Evolutionary conservation across 1,140 invertebrate genomes (phyloP).

Genomic region (Pristionchus pacificus): DNA sequence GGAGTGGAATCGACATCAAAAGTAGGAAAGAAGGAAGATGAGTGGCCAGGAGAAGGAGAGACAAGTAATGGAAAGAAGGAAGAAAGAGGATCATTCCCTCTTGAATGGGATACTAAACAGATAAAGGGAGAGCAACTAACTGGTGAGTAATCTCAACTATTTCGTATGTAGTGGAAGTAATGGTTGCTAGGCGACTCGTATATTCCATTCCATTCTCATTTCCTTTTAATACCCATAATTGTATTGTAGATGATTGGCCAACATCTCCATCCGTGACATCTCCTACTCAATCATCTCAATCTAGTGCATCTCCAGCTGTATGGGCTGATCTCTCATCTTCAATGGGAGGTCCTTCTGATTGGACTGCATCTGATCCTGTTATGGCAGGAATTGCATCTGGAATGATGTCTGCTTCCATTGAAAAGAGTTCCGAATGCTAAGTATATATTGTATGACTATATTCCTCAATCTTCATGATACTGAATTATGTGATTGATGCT

Average conservation of each 20-base stretch:
- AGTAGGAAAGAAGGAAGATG: constrained; percentile 5
- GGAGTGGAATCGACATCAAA: background rate
- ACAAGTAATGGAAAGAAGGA: background rate
- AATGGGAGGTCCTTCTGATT: background rate
- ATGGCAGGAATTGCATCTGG: background rate
- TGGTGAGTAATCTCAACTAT: too few species aligned
- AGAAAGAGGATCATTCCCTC: background rate
- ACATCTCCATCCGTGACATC: too few species aligned
- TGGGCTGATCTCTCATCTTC: background rate
- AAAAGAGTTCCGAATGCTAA: too few species aligned
- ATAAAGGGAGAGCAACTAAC: too few species aligned
- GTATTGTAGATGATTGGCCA: background rate
- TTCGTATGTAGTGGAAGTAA: too few species aligned
- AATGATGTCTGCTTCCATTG: too few species aligned
- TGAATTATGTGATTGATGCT: too few species aligned
- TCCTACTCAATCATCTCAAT: too few species aligned
- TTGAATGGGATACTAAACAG: background rate
- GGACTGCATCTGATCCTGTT: background rate
- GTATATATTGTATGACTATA: background rate
- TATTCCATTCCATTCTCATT: too few species aligned
- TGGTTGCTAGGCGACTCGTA: too few species aligned
- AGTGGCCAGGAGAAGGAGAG: constrained; percentile 3
- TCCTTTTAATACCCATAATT: too few species aligned
- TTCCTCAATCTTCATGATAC: too few species aligned
- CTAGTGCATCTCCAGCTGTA: background rate